phyloP scores from a whole-genome alignment of 1,140 invertebrate species.

The Heliothis virescens region DNA sequence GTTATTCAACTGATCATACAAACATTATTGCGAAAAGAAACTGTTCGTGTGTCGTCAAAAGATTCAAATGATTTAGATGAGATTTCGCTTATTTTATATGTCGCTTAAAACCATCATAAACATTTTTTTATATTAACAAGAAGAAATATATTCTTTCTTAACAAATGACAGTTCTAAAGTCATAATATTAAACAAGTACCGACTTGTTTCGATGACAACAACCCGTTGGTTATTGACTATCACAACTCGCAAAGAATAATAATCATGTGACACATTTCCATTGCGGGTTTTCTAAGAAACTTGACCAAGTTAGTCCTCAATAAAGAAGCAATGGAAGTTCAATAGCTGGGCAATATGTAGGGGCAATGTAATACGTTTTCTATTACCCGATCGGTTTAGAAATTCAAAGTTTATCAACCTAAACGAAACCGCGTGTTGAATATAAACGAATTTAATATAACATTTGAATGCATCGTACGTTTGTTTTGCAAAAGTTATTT shows the following conservation, averaged over 20 bases:
- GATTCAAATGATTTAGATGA: too few species aligned
- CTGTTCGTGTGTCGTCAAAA: too few species aligned
- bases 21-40: too few species aligned
- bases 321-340: neutral
- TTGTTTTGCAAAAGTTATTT: slow-evolving; percentile 39
- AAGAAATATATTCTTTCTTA: neutral
- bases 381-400: slow-evolving; percentile 34
- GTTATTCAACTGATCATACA: neutral
- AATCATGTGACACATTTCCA: neutral
- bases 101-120: neutral
- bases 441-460: slow-evolving; percentile 20
- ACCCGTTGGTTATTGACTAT: slow-evolving; percentile 9
- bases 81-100: neutral
- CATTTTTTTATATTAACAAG: too few species aligned
- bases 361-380: slow-evolving; percentile 18
- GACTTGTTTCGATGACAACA: slow-evolving; percentile 35
- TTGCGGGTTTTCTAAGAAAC: neutral
- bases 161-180: slow-evolving; percentile 9
- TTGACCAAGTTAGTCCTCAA: too few species aligned
- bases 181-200: slow-evolving; percentile 39
- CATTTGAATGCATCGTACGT: slow-evolving; percentile 30
- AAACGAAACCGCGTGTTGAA: slow-evolving; percentile 23
- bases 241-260: slow-evolving; percentile 4
- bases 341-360: slow-evolving; percentile 5
- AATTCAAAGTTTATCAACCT: slow-evolving; percentile 46